A percentile compares a stretch with the other conserved stretches of the same genome.
Conservation (phyloP, 2,888 invertebrate genomes). For the Brenthis hecate region DNA sequence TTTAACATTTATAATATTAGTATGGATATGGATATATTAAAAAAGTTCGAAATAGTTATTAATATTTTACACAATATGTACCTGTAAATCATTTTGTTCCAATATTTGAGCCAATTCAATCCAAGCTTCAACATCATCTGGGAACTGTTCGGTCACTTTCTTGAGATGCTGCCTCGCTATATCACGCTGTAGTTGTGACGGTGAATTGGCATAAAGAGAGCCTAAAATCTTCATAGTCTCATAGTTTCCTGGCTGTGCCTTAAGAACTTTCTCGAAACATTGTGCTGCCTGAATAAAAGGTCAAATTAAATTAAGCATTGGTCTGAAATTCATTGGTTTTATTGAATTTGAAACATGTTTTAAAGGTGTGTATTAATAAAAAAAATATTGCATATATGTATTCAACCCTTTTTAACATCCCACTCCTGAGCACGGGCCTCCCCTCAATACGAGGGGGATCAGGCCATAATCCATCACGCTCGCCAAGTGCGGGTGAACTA, state of each 20-base stretch:
- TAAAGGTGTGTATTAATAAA: too few relatives aligned
- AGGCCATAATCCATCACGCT: too few relatives aligned
- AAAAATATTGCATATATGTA: too few relatives aligned
- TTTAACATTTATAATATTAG: too few relatives aligned
- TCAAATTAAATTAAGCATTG: not conserved
- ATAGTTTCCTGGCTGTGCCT: constrained; percentile 98
- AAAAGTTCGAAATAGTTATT: too few relatives aligned
- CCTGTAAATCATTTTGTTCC: constrained; percentile 94
- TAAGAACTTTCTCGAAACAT: constrained; percentile 99
- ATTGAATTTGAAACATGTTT: too few relatives aligned
- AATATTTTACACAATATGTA: constrained; percentile 43
- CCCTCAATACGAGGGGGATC: too few relatives aligned
- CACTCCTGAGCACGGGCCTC: too few relatives aligned
- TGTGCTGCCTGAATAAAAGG: constrained; percentile 89
- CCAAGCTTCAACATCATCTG: constrained; percentile 99
- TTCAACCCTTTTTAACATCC: too few relatives aligned
- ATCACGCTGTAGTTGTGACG: constrained; percentile 94
- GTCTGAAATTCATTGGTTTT: not conserved
- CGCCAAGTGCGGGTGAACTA: too few relatives aligned
- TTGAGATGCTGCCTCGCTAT: constrained; percentile 96
- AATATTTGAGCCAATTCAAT: constrained; percentile 99
- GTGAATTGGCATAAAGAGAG: constrained; percentile 95
- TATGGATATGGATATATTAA: too few relatives aligned
- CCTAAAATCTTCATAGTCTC: constrained; percentile 99
- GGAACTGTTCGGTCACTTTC: constrained; percentile 97